Percentiles rank a stretch among this genome's conserved stretches.
These are phyloP conservation scores for Carapus acus DNA, from an alignment of 2,797 vertebrate genomes.

Conservation along the genomic window DNA sequence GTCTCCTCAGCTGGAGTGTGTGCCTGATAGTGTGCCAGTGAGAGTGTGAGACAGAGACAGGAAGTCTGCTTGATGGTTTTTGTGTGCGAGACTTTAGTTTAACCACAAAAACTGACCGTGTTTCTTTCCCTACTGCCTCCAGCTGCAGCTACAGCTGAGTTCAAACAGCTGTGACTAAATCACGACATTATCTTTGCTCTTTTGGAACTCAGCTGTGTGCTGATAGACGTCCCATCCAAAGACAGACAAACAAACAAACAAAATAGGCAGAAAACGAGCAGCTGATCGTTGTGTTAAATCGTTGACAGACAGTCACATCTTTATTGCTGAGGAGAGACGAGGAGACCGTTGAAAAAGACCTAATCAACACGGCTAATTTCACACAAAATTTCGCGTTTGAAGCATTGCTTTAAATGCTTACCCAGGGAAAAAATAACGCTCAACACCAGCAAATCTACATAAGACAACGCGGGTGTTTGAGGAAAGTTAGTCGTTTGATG, in stretches of 20 bases:
- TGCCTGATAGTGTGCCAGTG: background rate
- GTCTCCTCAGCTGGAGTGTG: constrained; percentile 14
- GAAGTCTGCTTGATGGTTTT: constrained; percentile 59
- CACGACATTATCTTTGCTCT: no score
- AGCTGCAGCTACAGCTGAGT: background rate
- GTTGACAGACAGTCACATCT: background rate
- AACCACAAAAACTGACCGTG: constrained; percentile 41
- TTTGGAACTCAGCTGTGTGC: background rate
- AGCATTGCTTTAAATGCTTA: no score
- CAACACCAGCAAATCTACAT: background rate
- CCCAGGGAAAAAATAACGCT: no score
- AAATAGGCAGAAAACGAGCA: no score
- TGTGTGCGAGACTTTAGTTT: constrained; percentile 36
- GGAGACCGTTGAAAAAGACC: background rate
- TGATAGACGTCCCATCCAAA: no score
- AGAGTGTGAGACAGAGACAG: constrained; percentile 49
- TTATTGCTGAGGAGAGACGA: no score
- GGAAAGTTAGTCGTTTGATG: constrained; percentile 22
- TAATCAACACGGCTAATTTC: background rate
- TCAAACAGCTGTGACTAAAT: background rate
- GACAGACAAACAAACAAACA: no score
- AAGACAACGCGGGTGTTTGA: background rate
- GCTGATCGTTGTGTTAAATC: no score
- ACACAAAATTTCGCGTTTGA: no score
- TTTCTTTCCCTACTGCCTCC: constrained; percentile 6